Base-by-base conservation (phyloP, 2,888 invertebrate genomes). In the Phasia obesa region DNA sequence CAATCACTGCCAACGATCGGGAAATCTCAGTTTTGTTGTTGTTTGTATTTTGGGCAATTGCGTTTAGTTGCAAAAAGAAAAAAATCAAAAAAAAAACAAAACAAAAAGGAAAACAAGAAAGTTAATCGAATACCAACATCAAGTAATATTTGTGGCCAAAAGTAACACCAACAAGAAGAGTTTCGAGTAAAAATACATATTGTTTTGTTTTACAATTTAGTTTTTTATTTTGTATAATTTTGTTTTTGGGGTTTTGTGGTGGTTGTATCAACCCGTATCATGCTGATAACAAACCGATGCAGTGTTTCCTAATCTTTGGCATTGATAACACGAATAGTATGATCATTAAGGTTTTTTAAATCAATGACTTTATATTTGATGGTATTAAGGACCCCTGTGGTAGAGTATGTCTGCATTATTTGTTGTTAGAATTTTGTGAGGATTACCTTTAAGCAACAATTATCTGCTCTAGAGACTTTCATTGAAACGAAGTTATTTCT, bases 101-200 rank as follows among this genome's bases (percentile, higher is more conserved):
- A 70, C 38, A 23, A 15, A 25, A 64, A 47, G 64, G 35, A 23
- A 15, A 77, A 44, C 62, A 80, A 42, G 19, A 51, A 59, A 71
- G 44, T 65, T 67, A 79, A 81, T 64, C 69, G 78, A 79, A 73
- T 74, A 64, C 74, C 62, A 69, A 78, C 64, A 67, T 64, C 74
- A 79, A 83, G 79, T 83, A 83, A 74, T 73, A 73, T 83, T 75
- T 79, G 79, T 75, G 83, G 75, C 79, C 70, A 60, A 79, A 83
- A 79, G 75, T 83, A 79, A 83, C 79, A 83, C 83, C 79, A 83
- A 83, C 75, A 42, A 49, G 25, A 59, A 70, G 75, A 60, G 70
- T 75, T 79, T 65, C 35, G 31, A 55, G 23, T 60, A 38, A 62
- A 71, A 79, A 42, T 25, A 64, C 47, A 57, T 57, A 49, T 57